A percentile compares a stretch with the other conserved stretches of the same genome.
Evolutionary conservation across 2,797 vertebrate genomes (phyloP).

Genomic region (Gephyroberyx darwinii): DNA sequence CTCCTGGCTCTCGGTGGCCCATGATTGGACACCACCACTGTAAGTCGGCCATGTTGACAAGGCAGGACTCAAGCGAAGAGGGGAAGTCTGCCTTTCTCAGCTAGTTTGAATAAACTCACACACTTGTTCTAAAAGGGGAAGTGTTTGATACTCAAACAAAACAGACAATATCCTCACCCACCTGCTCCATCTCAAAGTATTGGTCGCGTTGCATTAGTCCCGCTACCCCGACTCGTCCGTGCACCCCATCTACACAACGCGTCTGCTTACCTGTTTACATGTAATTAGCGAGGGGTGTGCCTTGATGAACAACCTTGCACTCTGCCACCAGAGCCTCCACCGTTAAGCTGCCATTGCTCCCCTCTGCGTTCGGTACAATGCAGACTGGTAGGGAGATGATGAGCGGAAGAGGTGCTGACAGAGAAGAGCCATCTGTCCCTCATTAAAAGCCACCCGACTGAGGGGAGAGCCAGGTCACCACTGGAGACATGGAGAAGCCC

Average conservation of each 20-base stretch:
- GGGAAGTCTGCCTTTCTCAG: slow-evolving; percentile 54
- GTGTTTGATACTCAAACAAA: slow-evolving; percentile 65
- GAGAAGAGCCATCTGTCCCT: slow-evolving; percentile 68
- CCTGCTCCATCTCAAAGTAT: slow-evolving; percentile 48
- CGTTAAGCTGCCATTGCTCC: slow-evolving; percentile 48
- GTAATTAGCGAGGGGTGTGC: slow-evolving; percentile 1
- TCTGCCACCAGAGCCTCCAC: slow-evolving; percentile 25
- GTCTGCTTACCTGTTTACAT: neutral
- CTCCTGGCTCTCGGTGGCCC: neutral
- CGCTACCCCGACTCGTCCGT: slow-evolving; percentile 1
- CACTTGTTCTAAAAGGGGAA: slow-evolving; percentile 65
- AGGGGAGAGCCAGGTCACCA: slow-evolving; percentile 43
- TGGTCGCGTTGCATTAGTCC: slow-evolving; percentile 17
- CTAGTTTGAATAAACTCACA: slow-evolving; percentile 59
- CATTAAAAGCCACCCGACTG: slow-evolving; percentile 61
- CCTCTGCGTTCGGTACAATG: slow-evolving; percentile 48
- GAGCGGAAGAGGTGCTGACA: slow-evolving; percentile 52
- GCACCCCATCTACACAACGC: slow-evolving; percentile 26
- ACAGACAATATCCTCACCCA: slow-evolving; percentile 32
- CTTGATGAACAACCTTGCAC: neutral
- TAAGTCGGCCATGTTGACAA: slow-evolving; percentile 9
- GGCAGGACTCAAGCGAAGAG: slow-evolving; percentile 30
- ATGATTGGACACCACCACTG: neutral
- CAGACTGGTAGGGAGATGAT: slow-evolving; percentile 52
- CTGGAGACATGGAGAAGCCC: slow-evolving; percentile 20